Conservation (phyloP, 2,888 invertebrate genomes). For the Notodonta dromedarius region DNA sequence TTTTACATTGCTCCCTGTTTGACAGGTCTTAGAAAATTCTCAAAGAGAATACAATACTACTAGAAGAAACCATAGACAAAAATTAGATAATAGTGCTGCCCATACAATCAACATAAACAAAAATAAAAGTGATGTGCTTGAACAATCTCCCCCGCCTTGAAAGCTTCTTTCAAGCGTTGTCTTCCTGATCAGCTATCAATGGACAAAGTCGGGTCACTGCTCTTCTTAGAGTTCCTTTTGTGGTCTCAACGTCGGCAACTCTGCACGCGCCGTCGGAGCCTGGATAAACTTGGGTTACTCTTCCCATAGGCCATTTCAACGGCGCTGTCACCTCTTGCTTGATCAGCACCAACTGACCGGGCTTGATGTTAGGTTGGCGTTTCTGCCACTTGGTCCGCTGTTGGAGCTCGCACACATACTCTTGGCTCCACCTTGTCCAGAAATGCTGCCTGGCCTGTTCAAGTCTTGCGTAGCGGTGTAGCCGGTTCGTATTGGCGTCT, state of each 20-base stretch:
- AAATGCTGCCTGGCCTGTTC: slow-evolving; percentile 28
- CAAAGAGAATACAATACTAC: too few species aligned
- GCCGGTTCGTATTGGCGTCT: slow-evolving; percentile 7
- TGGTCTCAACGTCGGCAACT: slow-evolving; percentile 9
- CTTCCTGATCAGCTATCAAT: background rate
- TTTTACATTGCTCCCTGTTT: too few species aligned
- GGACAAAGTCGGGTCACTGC: slow-evolving; percentile 9
- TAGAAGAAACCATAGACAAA: too few species aligned
- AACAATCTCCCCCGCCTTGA: slow-evolving; percentile 3
- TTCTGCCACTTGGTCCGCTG: slow-evolving; percentile 37
- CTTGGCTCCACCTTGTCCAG: slow-evolving; percentile 28
- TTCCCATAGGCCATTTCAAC: slow-evolving; percentile 14
- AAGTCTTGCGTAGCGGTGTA: slow-evolving; percentile 15
- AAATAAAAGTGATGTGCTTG: background rate
- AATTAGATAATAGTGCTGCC: too few species aligned
- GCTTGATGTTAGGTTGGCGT: slow-evolving; percentile 1
- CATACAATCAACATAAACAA: too few species aligned
- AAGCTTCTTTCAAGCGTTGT: background rate
- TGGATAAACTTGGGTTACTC: slow-evolving; percentile 4
- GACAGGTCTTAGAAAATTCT: too few species aligned
- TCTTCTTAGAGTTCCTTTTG: slow-evolving; percentile 10
- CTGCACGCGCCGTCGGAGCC: slow-evolving; percentile 10
- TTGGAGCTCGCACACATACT: slow-evolving; percentile 35
- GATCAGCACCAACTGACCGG: slow-evolving; percentile 11
- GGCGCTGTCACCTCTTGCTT: slow-evolving; percentile 11